Evolutionary conservation across 2,113 vertebrate species (phyloP).

Genomic region (rat (Rattus norvegicus)): DNA sequence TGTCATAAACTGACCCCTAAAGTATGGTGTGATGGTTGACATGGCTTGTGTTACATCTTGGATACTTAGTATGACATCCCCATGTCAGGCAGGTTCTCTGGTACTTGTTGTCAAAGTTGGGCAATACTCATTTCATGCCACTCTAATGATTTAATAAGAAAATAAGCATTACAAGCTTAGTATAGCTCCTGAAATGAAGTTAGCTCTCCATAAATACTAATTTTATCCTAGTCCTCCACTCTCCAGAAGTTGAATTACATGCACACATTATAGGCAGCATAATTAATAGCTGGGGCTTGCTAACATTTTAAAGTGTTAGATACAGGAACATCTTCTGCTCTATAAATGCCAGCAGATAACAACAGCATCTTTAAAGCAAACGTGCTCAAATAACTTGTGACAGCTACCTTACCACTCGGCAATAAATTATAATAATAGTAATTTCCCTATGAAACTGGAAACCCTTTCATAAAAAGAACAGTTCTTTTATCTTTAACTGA

Average conservation of each 20-base stretch:
- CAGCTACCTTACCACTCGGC: constrained; percentile 57
- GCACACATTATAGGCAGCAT: neutral
- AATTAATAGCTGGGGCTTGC: constrained; percentile 67
- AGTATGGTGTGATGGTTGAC: neutral
- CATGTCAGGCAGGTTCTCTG: neutral
- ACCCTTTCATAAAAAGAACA: constrained; percentile 69
- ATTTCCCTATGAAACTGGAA: constrained; percentile 75
- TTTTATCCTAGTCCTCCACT: constrained; percentile 42
- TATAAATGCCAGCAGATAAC: constrained; percentile 51
- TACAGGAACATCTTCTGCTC: constrained; percentile 33
- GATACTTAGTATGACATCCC: neutral
- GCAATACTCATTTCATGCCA: neutral
- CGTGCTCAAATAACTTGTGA: constrained; percentile 61
- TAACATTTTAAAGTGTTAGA: constrained; percentile 56
- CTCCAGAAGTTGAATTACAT: constrained; percentile 53
- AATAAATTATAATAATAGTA: constrained; percentile 74
- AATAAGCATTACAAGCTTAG: constrained; percentile 37
- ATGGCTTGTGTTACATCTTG: neutral
- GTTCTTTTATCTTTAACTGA: constrained; percentile 71
- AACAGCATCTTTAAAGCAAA: constrained; percentile 67
- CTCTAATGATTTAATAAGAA: constrained; percentile 44
- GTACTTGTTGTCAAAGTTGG: constrained; percentile 12
- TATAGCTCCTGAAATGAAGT: constrained; percentile 28
- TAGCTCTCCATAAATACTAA: constrained; percentile 67
- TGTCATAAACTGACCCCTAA: neutral